These are phyloP conservation scores for Macrotis lagotis DNA, from an alignment of 2,113 vertebrate genomes.

Conservation along the genomic window DNA sequence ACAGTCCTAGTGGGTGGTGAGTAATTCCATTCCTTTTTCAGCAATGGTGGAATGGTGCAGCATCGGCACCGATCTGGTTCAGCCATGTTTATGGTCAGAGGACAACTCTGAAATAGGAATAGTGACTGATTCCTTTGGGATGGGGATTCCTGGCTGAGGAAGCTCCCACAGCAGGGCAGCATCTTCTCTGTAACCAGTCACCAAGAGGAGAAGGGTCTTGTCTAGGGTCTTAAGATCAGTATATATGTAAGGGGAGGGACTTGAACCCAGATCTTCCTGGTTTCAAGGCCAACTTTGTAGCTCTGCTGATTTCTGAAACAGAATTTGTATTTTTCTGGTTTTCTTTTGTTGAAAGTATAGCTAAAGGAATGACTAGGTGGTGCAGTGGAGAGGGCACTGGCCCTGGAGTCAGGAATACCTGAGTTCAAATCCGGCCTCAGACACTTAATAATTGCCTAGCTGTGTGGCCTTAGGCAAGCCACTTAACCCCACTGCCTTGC, in stretches of 20 bases:
- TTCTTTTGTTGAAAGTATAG: not conserved
- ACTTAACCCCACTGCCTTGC: too few relatives aligned
- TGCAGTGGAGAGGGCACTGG: too few relatives aligned
- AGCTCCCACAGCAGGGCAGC: not conserved
- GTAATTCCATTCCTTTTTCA: constrained; percentile 47
- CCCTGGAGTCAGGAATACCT: too few relatives aligned
- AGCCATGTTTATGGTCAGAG: not conserved
- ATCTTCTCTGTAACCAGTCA: not conserved
- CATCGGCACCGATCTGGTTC: not conserved
- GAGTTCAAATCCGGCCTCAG: too few relatives aligned
- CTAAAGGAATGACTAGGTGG: too few relatives aligned
- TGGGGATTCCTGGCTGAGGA: not conserved
- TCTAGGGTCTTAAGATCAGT: not conserved
- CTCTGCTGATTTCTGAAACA: not conserved
- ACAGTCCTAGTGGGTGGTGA: constrained; percentile 96
- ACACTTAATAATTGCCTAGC: too few relatives aligned
- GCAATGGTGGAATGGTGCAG: not conserved
- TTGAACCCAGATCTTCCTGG: not conserved
- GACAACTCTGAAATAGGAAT: not conserved
- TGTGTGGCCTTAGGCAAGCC: too few relatives aligned
- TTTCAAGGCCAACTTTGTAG: not conserved
- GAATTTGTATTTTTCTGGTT: not conserved
- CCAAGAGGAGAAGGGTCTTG: not conserved
- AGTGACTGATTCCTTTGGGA: not conserved
- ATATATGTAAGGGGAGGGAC: not conserved